Evolutionary conservation across 2,888 invertebrate species (phyloP).

Genomic region (Pammene fasciana): DNA sequence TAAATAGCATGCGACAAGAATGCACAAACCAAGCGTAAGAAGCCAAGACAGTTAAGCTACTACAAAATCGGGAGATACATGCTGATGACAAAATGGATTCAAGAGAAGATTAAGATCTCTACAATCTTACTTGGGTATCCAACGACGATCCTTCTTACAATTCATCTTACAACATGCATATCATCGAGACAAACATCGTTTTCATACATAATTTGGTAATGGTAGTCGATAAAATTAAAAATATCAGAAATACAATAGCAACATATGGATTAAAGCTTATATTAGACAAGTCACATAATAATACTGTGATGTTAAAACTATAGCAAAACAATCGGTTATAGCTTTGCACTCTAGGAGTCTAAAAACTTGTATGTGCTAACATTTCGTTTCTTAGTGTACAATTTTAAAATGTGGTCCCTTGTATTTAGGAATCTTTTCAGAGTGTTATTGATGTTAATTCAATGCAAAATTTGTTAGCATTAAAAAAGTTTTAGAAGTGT

Average conservation of each 20-base stretch:
- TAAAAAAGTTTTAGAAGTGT: slow-evolving; percentile 40
- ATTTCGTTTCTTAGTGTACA: slow-evolving; percentile 31
- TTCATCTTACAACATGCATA: slow-evolving; percentile 68
- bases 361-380: slow-evolving; percentile 51
- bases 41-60: slow-evolving; percentile 57
- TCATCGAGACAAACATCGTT: slow-evolving; percentile 63
- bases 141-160: slow-evolving; percentile 80
- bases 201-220: slow-evolving; percentile 47
- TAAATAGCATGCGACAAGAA: slow-evolving; percentile 71
- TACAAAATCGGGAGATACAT: slow-evolving; percentile 57
- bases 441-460: too few relatives aligned
- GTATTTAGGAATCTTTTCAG: too few relatives aligned
- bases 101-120: slow-evolving; percentile 64
- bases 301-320: slow-evolving; percentile 75
- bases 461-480: background rate
- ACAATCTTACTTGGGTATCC: slow-evolving; percentile 80
- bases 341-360: slow-evolving; percentile 79
- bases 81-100: slow-evolving; percentile 64
- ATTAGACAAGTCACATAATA: slow-evolving; percentile 67
- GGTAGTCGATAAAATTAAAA: slow-evolving; percentile 63
- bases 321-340: slow-evolving; percentile 80
- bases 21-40: slow-evolving; percentile 72
- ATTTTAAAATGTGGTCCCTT: too few relatives aligned
- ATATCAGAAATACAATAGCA: slow-evolving; percentile 70
- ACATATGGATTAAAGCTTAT: slow-evolving; percentile 75